Evolutionary conservation across 1,140 invertebrate species (phyloP).

Genomic region (Drosophila sturtevanti): DNA sequence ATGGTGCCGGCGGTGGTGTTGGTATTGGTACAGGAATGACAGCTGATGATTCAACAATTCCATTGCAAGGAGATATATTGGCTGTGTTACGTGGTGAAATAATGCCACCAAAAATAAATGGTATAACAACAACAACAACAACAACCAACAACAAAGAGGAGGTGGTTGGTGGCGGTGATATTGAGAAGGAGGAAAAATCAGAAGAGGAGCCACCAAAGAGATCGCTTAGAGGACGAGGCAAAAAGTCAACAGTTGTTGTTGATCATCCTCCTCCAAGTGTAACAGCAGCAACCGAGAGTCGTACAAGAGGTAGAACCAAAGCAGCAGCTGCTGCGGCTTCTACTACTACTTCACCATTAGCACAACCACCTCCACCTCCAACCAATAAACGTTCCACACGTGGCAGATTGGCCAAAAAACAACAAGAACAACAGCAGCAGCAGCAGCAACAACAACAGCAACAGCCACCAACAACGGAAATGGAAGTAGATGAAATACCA

Average conservation of each 20-base stretch:
- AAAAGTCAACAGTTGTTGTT: slow-evolving; percentile 31
- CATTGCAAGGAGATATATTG: slow-evolving; percentile 77
- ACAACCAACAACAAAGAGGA: neutral
- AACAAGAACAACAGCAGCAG: slow-evolving; percentile 24
- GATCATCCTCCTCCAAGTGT: neutral
- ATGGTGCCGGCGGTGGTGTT: slow-evolving; percentile 56
- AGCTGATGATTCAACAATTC: slow-evolving; percentile 35
- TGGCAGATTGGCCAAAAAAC: slow-evolving; percentile 38
- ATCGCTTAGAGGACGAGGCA: slow-evolving; percentile 48
- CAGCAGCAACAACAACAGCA: slow-evolving; percentile 7
- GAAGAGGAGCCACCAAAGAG: slow-evolving; percentile 35
- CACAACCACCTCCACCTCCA: slow-evolving; percentile 9
- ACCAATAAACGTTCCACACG: slow-evolving; percentile 56
- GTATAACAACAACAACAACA: too few relatives aligned
- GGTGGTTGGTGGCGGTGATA: neutral
- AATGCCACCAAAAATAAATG: slow-evolving; percentile 52
- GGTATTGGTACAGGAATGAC: neutral
- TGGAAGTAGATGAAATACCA: slow-evolving; percentile 40
- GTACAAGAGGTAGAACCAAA: slow-evolving; percentile 48
- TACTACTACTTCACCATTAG: neutral
- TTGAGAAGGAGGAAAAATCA: neutral
- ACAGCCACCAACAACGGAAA: slow-evolving; percentile 18
- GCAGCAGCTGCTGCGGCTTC: slow-evolving; percentile 18
- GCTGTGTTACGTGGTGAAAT: slow-evolving; percentile 73
- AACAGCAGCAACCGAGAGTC: slow-evolving; percentile 33